phyloP scores from a whole-genome alignment of 2,797 vertebrate genomes.

The Sebastiscus tertius region DNA sequence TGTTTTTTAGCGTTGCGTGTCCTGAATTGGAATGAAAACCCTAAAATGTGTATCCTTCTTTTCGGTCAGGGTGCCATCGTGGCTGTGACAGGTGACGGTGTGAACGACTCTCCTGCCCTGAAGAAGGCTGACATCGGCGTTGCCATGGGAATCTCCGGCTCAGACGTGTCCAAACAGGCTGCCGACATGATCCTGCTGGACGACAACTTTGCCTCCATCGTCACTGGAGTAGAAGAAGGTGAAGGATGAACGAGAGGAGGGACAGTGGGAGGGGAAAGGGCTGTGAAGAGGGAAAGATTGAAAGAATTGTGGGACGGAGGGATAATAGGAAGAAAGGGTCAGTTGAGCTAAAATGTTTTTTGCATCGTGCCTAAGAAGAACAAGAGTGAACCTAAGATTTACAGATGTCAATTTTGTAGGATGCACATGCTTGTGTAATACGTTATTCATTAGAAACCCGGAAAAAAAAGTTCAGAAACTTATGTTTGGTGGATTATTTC shows the following conservation, averaged over 20 bases:
- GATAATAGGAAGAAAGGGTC: background rate
- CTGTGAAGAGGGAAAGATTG: background rate
- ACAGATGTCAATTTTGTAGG: background rate
- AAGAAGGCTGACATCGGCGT: constrained; percentile 94
- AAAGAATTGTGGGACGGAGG: background rate
- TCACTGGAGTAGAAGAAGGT: constrained; percentile 95
- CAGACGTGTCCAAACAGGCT: constrained; percentile 93
- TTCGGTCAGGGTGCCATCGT: constrained; percentile 89
- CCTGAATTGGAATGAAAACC: background rate
- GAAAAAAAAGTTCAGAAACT: no score
- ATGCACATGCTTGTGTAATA: background rate
- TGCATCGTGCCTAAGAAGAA: background rate
- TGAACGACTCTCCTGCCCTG: constrained; percentile 92
- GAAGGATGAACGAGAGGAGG: constrained; percentile 9
- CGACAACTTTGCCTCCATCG: constrained; percentile 94
- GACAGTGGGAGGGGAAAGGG: background rate
- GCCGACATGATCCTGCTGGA: constrained; percentile 95
- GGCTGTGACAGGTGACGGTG: constrained; percentile 92
- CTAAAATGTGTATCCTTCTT: background rate
- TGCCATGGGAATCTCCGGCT: constrained; percentile 94
- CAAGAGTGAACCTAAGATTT: background rate
- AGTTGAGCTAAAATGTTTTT: background rate
- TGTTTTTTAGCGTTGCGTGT: background rate
- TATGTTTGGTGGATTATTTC: no score
- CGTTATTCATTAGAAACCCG: no score